Conservation (phyloP, 2,888 invertebrate genomes). For the Phaedon cochleariae region DNA sequence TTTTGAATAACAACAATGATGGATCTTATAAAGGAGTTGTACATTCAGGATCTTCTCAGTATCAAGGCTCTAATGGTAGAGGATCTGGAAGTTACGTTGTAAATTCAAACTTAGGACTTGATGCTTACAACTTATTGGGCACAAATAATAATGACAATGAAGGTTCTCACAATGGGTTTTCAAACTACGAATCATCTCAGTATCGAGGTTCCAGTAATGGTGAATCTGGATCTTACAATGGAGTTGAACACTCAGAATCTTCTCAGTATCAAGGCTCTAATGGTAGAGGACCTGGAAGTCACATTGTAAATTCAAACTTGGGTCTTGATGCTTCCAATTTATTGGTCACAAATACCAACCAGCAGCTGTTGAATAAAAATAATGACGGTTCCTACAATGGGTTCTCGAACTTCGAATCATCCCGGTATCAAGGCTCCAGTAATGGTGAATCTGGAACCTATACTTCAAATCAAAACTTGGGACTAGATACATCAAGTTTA, state of each 20-base stretch:
- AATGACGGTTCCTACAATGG: not conserved
- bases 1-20: not conserved
- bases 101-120: not conserved
- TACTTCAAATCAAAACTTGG: not conserved
- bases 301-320: not conserved
- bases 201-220: not conserved
- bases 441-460: not conserved
- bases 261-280: too few species aligned
- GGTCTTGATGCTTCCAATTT: too few species aligned
- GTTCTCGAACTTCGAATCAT: not conserved
- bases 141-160: not conserved
- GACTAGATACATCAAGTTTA: not conserved
- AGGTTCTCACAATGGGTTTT: not conserved
- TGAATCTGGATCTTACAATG: not conserved
- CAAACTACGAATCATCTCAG: not conserved
- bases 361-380: not conserved
- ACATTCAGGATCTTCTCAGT: not conserved
- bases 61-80: not conserved
- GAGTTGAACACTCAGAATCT: not conserved
- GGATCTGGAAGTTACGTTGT: not conserved
- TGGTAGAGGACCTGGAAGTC: not conserved
- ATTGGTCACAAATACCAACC: not conserved
- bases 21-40: not conserved
- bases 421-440: not conserved
- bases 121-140: not conserved